phyloP scores from a whole-genome alignment of 2,888 invertebrate species.

The Tetheella fluctuosa region DNA sequence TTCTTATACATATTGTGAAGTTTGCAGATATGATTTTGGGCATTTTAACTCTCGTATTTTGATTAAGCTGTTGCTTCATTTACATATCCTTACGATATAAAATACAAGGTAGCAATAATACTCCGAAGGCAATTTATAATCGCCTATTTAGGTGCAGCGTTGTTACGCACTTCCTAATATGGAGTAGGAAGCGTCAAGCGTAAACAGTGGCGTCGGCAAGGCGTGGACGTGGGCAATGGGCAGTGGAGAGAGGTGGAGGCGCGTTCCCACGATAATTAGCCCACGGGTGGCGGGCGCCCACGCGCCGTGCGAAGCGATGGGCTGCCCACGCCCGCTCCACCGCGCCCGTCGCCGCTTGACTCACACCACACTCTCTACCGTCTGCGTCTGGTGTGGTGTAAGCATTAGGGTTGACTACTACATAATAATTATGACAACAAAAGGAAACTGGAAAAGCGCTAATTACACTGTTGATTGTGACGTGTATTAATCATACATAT shows the following conservation, averaged over 20 bases:
- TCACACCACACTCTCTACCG: slow-evolving; percentile 40
- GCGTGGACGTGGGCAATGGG: slow-evolving; percentile 27
- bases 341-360: slow-evolving; percentile 47
- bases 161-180: slow-evolving; percentile 5
- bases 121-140: neutral
- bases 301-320: slow-evolving; percentile 47
- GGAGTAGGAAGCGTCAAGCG: slow-evolving; percentile 5
- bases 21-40: no score
- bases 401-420: slow-evolving; percentile 47
- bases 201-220: slow-evolving; percentile 16
- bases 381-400: slow-evolving; percentile 27
- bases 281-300: slow-evolving; percentile 53
- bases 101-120: neutral
- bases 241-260: slow-evolving; percentile 25
- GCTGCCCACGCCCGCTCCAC: slow-evolving; percentile 41
- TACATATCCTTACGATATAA: no score
- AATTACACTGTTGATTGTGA: neutral
- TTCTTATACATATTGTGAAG: no score
- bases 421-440: slow-evolving; percentile 1
- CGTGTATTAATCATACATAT: no score
- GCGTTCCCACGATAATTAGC: slow-evolving; percentile 80
- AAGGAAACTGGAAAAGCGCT: neutral
- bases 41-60: no score
- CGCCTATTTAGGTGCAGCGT: slow-evolving; percentile 1
- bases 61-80: no score